Conservation (phyloP, 1,140 invertebrate species). For the Goniozus legneri region DNA sequence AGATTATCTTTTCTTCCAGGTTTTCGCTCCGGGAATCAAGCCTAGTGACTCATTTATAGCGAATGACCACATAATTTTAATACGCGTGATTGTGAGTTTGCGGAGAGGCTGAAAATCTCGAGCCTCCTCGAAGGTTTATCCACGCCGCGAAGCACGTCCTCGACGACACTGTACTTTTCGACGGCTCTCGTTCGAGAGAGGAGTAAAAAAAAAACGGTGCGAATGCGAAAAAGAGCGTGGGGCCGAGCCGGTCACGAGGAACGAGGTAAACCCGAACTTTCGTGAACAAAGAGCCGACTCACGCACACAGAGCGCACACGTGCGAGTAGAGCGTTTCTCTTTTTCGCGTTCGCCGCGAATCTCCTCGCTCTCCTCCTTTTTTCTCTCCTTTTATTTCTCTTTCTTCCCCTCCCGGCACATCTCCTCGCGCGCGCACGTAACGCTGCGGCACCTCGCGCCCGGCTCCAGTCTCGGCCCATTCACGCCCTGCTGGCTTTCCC, state of each 20-base stretch:
- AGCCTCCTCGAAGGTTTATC: too few relatives aligned
- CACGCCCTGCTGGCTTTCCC: conserved; percentile 35
- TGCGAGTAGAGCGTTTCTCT: conserved; percentile 1
- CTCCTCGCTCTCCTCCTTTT: background rate
- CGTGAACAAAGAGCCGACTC: conserved; percentile 24
- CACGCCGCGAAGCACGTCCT: background rate
- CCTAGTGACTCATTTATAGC: too few relatives aligned
- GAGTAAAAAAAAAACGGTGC: conserved; percentile 2
- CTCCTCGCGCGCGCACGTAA: conserved; percentile 13
- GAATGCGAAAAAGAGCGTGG: conserved; percentile 11
- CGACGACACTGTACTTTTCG: background rate
- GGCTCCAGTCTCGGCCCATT: conserved; percentile 32
- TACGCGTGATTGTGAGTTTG: too few relatives aligned
- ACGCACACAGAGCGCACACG: conserved; percentile 6
- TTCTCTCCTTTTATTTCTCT: conserved; percentile 1
- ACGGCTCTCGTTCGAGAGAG: background rate
- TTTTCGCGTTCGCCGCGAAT: background rate
- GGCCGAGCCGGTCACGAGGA: background rate
- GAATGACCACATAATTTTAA: too few relatives aligned
- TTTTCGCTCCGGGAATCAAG: background rate
- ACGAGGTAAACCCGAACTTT: conserved; percentile 31
- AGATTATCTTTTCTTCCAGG: background rate
- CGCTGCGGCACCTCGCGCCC: conserved; percentile 20
- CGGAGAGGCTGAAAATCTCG: too few relatives aligned
- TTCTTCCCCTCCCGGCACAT: background rate